Percentiles rank a stretch among this genome's conserved stretches.
These are phyloP conservation scores for Hycleus cichorii DNA, from an alignment of 1,140 invertebrate genomes.

Conservation along the genomic window DNA sequence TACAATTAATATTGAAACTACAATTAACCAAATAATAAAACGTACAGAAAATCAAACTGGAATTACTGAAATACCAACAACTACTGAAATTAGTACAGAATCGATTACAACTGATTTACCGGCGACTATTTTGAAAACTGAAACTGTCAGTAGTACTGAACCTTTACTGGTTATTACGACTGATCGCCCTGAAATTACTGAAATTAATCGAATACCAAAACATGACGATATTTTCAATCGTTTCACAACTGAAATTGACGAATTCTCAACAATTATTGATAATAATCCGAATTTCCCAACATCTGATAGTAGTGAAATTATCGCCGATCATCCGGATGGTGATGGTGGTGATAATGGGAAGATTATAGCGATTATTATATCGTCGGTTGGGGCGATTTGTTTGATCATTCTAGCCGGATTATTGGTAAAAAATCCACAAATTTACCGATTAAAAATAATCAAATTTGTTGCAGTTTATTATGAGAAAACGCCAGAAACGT, in stretches of 20 bases:
- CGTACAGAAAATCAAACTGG: not conserved
- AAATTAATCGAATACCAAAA: not conserved
- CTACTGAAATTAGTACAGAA: conserved; percentile 5
- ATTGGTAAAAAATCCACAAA: conserved; percentile 44
- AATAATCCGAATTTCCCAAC: conserved; percentile 6
- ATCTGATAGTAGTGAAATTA: conserved; percentile 8
- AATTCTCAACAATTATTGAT: not conserved
- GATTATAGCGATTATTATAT: conserved; percentile 48
- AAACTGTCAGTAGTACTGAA: not conserved
- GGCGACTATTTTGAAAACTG: not conserved
- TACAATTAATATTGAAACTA: not conserved
- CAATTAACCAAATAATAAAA: conserved; percentile 5
- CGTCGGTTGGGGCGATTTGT: conserved; percentile 46
- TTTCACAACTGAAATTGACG: not conserved
- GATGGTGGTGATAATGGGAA: conserved; percentile 36
- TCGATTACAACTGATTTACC: conserved; percentile 1
- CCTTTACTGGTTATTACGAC: not conserved
- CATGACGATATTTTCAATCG: not conserved
- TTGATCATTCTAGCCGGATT: conserved; percentile 57
- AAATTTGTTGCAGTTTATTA: conserved; percentile 51
- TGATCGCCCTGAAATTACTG: not conserved
- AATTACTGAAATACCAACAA: not conserved
- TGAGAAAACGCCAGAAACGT: conserved; percentile 61
- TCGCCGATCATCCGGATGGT: not conserved
- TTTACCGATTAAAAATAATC: not conserved